phyloP scores from a whole-genome alignment of 2,797 vertebrate species.

The Mormyrus hasselquistii region DNA sequence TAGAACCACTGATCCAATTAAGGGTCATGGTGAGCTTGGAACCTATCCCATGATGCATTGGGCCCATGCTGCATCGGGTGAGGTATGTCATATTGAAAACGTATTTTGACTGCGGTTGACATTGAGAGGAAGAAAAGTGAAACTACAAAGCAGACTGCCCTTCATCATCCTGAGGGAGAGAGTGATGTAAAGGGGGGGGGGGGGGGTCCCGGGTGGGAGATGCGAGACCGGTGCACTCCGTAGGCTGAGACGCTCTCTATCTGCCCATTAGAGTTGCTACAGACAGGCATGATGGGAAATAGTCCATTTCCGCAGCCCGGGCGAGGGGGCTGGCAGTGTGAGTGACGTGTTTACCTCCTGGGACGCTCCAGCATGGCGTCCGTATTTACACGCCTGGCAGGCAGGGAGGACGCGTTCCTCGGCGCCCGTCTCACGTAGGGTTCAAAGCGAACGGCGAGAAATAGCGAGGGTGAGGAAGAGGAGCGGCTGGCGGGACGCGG shows the following conservation, averaged over 20 bases:
- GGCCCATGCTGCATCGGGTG: not conserved
- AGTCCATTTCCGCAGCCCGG: not conserved
- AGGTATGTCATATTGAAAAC: conserved; percentile 2
- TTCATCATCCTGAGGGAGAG: conserved; percentile 1
- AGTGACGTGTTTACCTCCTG: not conserved
- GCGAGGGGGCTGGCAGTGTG: not conserved
- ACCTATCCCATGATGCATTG: not conserved
- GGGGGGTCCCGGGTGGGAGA: not conserved
- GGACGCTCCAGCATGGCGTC: not conserved
- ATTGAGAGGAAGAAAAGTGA: not conserved
- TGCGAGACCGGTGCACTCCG: not conserved
- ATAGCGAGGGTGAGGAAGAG: not conserved
- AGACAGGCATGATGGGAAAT: not conserved
- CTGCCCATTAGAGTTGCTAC: not conserved
- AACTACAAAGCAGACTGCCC: not conserved
- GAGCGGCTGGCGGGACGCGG: not conserved
- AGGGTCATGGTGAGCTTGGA: not conserved
- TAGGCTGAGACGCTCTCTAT: not conserved
- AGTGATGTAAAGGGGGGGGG: not conserved
- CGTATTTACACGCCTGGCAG: not conserved
- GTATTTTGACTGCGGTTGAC: not conserved
- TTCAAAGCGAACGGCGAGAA: not conserved
- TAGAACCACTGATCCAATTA: not conserved
- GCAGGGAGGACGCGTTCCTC: not conserved
- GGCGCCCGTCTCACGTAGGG: not conserved